Conservation (phyloP, 2,113 vertebrate genomes). For the Serinus canaria region DNA sequence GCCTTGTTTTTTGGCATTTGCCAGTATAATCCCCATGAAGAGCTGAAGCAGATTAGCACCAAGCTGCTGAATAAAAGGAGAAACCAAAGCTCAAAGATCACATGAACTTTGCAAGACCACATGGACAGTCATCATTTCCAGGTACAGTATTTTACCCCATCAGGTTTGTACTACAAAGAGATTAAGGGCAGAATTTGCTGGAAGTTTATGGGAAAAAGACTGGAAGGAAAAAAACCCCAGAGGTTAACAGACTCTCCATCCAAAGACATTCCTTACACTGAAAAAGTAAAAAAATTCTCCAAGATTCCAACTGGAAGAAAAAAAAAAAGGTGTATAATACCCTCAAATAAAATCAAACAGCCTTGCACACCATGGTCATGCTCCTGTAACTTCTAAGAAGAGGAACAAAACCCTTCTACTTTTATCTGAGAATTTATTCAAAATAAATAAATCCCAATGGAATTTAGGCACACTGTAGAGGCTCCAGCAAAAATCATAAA, state of each 20-base stretch:
- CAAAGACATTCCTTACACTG: background rate
- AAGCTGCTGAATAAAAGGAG: background rate
- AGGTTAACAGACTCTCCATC: background rate
- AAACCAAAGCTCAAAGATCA: background rate
- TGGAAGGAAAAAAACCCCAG: accelerated
- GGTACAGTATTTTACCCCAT: background rate
- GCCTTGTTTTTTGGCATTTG: accelerated
- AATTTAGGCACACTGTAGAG: background rate
- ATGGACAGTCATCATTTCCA: background rate
- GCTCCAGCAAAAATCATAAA: conserved; percentile 5
- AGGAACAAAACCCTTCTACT: background rate
- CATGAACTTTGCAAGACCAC: background rate
- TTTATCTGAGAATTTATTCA: conserved; percentile 11
- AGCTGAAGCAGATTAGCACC: background rate
- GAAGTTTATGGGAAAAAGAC: background rate
- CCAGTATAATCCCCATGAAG: accelerated
- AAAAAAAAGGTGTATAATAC: background rate
- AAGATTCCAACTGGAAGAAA: background rate
- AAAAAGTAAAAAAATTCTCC: background rate
- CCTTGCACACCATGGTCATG: background rate
- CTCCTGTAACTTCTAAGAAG: background rate
- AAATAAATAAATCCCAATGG: conserved; percentile 47
- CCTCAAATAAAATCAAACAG: background rate
- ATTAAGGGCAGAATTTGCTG: background rate
- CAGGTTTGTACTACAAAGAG: background rate